Evolutionary conservation across 2,888 invertebrate genomes (phyloP), one percentile per base, ranked within the genome.

Genomic region (Zygogramma bicolorata): DNA sequence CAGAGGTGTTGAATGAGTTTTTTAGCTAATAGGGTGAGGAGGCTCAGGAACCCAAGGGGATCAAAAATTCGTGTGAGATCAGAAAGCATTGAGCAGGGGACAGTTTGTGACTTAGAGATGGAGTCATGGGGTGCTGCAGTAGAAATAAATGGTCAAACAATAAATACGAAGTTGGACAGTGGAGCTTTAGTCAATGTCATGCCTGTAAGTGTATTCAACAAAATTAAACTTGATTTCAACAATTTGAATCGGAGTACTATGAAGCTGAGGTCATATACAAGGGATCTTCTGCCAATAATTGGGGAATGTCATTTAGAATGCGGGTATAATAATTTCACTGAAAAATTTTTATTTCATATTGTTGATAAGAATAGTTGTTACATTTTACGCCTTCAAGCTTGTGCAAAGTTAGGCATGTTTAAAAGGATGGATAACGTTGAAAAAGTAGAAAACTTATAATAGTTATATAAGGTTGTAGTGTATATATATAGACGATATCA

Each of bases 341-440:
- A 31, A n/a, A 71, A 53, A 34, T 18, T 71, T 34, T 71, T 62
- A 49, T 68, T 74, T 42, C 60, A 71, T 46, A 46, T 71, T 25
- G 71, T 71, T 13, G 59, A 74, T 42, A 58, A 69, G 31, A 58
- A 74, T 31, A 71, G 60, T 66, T 22, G 61, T 59, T 42, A 49
- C 13, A 66, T 69, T 49, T 60, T 71, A 46, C 66, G 66, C 27
- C 53, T 69, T 38, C 49, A 66, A 53, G 62, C 61, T 20, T 71
- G 69, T 65, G 31, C 63, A 38, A 27, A 71, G 20, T 46, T 71
- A 46, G 38, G 68, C 2, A 40, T 68, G 15, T 68, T 71, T 27
- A 53, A 71, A 63, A 71, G 31, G 59, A 22, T 68, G 15, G 38
- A 68, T 13, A n/a, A 15, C 40, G 40, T 20, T 25, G 25, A 38